Conservation (phyloP, 2,797 vertebrate species). For the Tauraco hartlaubi region DNA sequence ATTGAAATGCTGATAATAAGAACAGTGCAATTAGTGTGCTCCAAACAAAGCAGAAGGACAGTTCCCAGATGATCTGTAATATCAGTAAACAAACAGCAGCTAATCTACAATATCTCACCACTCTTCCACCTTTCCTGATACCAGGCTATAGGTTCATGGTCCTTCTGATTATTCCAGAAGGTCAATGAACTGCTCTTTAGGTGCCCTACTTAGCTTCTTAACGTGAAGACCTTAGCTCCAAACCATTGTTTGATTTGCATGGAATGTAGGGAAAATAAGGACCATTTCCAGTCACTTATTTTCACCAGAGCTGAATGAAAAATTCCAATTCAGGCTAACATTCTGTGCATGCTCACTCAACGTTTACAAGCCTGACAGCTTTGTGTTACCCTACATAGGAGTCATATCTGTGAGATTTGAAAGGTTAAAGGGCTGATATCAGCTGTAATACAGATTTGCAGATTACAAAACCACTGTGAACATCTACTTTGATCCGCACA, state of each 20-base stretch:
- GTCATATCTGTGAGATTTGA: conserved; percentile 20
- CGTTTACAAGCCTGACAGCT: not conserved
- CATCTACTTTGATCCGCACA: not conserved
- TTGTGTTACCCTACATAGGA: conserved; percentile 25
- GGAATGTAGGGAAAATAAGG: not conserved
- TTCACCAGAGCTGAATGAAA: not conserved
- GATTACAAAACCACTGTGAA: conserved; percentile 46
- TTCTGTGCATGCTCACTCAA: not conserved
- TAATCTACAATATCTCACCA: not conserved
- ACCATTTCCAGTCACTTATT: not conserved
- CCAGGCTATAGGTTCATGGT: not conserved
- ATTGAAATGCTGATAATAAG: not conserved
- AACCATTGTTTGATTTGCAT: not conserved
- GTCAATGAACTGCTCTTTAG: not conserved
- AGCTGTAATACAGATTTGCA: conserved; percentile 57
- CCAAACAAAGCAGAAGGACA: not conserved
- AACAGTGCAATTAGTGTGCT: not conserved
- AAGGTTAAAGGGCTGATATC: conserved; percentile 51
- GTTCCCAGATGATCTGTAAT: not conserved
- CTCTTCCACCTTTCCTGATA: not conserved
- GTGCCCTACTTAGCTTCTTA: not conserved
- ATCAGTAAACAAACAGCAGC: not conserved
- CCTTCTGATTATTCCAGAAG: not conserved
- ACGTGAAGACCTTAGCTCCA: not conserved
- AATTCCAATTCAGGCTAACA: not conserved